Evolutionary conservation across 2,113 vertebrate genomes (phyloP).

Genomic region (Cichladusa arquata): DNA sequence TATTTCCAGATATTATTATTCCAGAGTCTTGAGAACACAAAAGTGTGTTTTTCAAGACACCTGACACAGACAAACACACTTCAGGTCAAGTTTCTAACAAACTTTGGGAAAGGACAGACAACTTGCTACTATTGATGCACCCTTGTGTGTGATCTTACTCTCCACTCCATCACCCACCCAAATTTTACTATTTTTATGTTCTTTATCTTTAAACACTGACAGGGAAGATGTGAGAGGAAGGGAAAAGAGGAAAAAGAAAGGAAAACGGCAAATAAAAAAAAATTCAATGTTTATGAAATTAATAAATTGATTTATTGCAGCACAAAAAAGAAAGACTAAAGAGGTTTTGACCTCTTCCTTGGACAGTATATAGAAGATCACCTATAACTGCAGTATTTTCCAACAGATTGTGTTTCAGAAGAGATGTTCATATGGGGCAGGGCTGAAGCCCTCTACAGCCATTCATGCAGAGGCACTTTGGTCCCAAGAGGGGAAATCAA

Average conservation of each 20-base stretch:
- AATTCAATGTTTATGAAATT: neutral
- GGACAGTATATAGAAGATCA: neutral
- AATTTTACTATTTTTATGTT: neutral
- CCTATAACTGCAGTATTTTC: neutral
- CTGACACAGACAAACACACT: neutral
- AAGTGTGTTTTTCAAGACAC: neutral
- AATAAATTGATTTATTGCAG: neutral
- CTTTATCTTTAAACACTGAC: neutral
- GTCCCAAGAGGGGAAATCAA: neutral
- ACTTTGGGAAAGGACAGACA: neutral
- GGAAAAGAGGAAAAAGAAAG: neutral
- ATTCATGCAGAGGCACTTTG: neutral
- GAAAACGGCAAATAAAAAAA: neutral
- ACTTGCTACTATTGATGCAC: neutral
- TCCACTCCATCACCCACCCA: neutral
- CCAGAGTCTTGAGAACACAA: neutral
- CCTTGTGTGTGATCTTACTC: neutral
- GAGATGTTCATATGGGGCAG: neutral
- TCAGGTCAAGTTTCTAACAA: neutral
- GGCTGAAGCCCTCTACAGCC: neutral
- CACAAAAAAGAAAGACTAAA: neutral
- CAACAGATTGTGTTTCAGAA: neutral
- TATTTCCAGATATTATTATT: neutral
- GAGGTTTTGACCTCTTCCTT: neutral
- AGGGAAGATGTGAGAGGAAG: neutral